These are phyloP conservation scores for Planococcus citri DNA, from an alignment of 1,140 invertebrate species.

Conservation along the genomic window DNA sequence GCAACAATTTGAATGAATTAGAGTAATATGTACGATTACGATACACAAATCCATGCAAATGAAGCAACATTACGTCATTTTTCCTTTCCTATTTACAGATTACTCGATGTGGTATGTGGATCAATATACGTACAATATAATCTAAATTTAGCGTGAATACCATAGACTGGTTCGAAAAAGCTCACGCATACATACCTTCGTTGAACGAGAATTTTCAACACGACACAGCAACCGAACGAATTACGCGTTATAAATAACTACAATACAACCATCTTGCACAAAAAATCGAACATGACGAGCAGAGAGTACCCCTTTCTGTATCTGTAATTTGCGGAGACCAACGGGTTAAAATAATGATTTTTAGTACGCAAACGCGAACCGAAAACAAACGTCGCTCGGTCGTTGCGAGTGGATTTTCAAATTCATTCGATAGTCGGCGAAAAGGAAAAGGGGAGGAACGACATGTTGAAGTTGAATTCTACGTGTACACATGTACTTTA, in stretches of 20 bases:
- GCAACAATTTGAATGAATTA: no score
- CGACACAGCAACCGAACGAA: not conserved
- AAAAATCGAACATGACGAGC: not conserved
- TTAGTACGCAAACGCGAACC: constrained; percentile 11
- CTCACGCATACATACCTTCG: not conserved
- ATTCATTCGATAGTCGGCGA: no score
- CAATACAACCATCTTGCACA: not conserved
- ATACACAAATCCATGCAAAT: not conserved
- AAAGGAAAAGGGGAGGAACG: no score
- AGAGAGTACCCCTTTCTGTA: not conserved
- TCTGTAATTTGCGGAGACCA: not conserved
- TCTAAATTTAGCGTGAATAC: not conserved
- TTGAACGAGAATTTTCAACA: not conserved
- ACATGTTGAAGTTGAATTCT: no score
- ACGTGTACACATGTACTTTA: no score
- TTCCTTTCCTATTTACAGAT: not conserved
- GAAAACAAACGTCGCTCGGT: constrained; percentile 10
- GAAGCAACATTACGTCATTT: not conserved
- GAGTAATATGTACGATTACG: no score
- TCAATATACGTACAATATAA: not conserved
- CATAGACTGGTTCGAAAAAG: not conserved
- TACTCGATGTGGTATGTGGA: not conserved
- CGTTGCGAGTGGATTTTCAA: no score
- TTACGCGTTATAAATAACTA: constrained; percentile 1
- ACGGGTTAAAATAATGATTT: constrained; percentile 14